Percentiles rank a stretch among this genome's conserved stretches.
Evolutionary conservation across 2,797 vertebrate species (phyloP).

Genomic region (Otolemur crassicaudatus): DNA sequence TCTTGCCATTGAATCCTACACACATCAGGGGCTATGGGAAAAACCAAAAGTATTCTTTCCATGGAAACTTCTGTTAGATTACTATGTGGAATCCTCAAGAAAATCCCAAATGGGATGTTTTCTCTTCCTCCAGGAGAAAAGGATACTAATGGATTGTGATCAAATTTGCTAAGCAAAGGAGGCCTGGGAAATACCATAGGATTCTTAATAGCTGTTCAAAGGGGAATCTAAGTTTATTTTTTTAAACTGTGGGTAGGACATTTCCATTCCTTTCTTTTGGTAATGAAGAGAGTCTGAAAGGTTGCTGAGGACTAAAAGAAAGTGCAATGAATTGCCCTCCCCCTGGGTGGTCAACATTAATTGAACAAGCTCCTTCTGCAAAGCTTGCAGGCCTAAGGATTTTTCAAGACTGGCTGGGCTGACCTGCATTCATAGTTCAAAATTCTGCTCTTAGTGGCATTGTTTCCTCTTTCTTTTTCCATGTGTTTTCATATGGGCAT

Average conservation of each 20-base stretch:
- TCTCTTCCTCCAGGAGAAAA: background rate
- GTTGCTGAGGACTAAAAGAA: background rate
- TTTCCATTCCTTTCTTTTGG: background rate
- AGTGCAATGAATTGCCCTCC: background rate
- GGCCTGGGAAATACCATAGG: background rate
- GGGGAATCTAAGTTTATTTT: background rate
- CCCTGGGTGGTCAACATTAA: background rate
- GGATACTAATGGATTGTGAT: background rate
- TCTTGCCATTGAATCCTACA: background rate
- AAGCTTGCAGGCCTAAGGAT: background rate
- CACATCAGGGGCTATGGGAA: background rate
- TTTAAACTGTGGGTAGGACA: background rate
- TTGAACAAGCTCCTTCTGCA: background rate
- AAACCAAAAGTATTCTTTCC: background rate
- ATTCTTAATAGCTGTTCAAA: background rate
- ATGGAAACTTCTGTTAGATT: background rate
- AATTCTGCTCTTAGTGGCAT: background rate
- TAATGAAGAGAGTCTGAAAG: background rate
- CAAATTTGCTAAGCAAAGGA: background rate
- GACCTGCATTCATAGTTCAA: background rate
- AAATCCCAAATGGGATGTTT: background rate
- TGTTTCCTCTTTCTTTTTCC: background rate
- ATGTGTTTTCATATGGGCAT: background rate
- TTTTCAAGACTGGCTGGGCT: background rate
- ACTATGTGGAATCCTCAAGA: background rate